Percentiles rank a stretch among this genome's conserved stretches.
Conservation (phyloP, 2,888 invertebrate species). For the Copidosoma aretas region DNA sequence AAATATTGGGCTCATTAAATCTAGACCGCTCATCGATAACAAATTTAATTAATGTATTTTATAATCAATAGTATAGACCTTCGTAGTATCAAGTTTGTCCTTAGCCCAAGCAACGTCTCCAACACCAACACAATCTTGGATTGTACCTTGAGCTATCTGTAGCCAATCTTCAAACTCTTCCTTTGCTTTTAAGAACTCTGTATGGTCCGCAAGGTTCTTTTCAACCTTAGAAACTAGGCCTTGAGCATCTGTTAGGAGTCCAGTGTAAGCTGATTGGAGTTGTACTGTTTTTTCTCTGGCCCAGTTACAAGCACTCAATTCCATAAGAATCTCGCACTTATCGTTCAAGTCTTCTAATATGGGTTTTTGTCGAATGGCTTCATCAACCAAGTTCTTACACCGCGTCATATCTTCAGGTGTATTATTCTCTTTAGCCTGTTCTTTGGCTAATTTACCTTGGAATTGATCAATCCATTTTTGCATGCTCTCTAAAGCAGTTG, state of each 20-base stretch:
- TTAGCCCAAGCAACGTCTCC: constrained; percentile 80
- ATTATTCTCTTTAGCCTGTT: constrained; percentile 73
- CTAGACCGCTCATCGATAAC: not conserved
- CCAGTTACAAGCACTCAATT: constrained; percentile 83
- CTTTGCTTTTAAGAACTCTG: constrained; percentile 87
- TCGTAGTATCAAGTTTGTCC: constrained; percentile 81
- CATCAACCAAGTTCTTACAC: constrained; percentile 76
- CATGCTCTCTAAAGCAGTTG: constrained; percentile 75
- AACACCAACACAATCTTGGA: constrained; percentile 82
- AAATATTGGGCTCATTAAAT: not conserved
- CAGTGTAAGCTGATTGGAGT: constrained; percentile 82
- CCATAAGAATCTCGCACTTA: constrained; percentile 85
- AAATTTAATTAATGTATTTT: not conserved
- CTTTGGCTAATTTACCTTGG: constrained; percentile 70
- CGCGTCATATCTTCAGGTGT: constrained; percentile 79
- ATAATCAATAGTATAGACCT: constrained; percentile 64
- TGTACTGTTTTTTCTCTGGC: constrained; percentile 87
- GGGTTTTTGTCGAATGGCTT: constrained; percentile 78
- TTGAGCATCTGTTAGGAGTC: constrained; percentile 79
- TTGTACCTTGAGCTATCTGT: constrained; percentile 78
- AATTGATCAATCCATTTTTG: constrained; percentile 78
- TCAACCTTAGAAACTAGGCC: constrained; percentile 84
- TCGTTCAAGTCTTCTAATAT: constrained; percentile 85
- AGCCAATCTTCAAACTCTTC: constrained; percentile 85
- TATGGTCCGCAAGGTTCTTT: constrained; percentile 89